These are phyloP conservation scores for Motacilla tschutschensis DNA, from an alignment of 2,113 vertebrate species.

Conservation along the genomic window DNA sequence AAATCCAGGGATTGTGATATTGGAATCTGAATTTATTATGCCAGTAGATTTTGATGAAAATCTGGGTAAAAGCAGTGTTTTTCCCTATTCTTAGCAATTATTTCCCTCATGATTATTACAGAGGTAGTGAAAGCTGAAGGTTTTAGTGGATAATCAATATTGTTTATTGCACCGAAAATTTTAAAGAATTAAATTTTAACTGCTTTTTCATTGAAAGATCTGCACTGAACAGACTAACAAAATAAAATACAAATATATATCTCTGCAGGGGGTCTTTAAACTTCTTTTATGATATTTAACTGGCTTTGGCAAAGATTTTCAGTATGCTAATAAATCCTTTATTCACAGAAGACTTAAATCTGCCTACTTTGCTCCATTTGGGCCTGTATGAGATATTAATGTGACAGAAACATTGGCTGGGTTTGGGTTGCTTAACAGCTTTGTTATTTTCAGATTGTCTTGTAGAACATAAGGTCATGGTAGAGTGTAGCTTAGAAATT, in stretches of 20 bases:
- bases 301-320: slow-evolving; percentile 58
- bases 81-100: slow-evolving; percentile 29
- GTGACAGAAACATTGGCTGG: slow-evolving; percentile 51
- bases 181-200: slow-evolving; percentile 65
- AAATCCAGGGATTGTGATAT: slow-evolving; percentile 18
- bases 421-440: slow-evolving; percentile 52
- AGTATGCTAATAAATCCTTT: slow-evolving; percentile 65
- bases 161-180: slow-evolving; percentile 63
- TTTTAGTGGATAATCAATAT: slow-evolving; percentile 63
- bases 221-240: slow-evolving; percentile 44
- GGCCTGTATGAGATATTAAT: slow-evolving; percentile 56
- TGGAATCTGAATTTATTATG: slow-evolving; percentile 26
- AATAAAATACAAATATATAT: slow-evolving; percentile 63
- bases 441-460: slow-evolving; percentile 60
- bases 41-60: slow-evolving; percentile 21
- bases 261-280: slow-evolving; percentile 51
- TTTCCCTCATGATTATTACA: slow-evolving; percentile 50
- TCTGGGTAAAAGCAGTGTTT: slow-evolving; percentile 24
- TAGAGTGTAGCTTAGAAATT: slow-evolving; percentile 25
- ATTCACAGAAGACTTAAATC: slow-evolving; percentile 63
- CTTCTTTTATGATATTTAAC: slow-evolving; percentile 61
- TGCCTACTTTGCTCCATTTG: slow-evolving; percentile 64
- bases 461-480: slow-evolving; percentile 48
- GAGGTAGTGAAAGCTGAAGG: slow-evolving; percentile 55
- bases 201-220: slow-evolving; percentile 52